Percentiles rank a stretch among this genome's conserved stretches.
These are phyloP conservation scores for Sclerurus mexicanus DNA, from an alignment of 2,113 vertebrate genomes.

Conservation along the genomic window DNA sequence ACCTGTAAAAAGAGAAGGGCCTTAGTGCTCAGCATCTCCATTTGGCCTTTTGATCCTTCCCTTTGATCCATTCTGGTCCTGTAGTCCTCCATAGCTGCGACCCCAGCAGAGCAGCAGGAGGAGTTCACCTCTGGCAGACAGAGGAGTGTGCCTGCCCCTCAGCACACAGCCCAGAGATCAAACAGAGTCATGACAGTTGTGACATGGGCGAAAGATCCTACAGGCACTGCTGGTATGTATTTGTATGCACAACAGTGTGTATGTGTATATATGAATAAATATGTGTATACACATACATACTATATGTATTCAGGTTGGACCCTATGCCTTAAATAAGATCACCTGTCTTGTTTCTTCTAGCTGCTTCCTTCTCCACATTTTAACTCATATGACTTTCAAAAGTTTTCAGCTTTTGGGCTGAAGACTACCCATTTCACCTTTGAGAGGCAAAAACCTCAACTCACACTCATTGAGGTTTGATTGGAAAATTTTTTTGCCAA, in stretches of 20 bases:
- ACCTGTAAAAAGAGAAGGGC: not conserved
- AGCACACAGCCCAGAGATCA: not conserved
- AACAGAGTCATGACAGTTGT: fast-evolving
- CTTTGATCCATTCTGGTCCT: not conserved
- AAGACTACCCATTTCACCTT: not conserved
- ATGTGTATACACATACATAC: too few relatives aligned
- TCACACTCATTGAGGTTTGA: not conserved
- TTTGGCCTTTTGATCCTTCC: not conserved
- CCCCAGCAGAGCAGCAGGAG: not conserved
- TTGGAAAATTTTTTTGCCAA: not conserved
- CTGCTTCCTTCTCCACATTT: not conserved
- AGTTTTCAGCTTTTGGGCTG: not conserved
- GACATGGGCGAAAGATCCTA: not conserved
- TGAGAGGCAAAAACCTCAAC: not conserved
- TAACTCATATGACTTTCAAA: not conserved
- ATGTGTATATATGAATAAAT: not conserved
- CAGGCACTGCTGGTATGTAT: not conserved
- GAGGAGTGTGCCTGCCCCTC: not conserved
- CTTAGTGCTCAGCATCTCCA: not conserved
- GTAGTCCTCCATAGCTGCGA: not conserved
- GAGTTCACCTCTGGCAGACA: not conserved
- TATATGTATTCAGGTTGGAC: not conserved
- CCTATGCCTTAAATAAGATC: not conserved
- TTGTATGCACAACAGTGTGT: not conserved
- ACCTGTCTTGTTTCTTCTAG: not conserved